Conservation (phyloP, 2,888 invertebrate species). For the Cerastis rubricosa region DNA sequence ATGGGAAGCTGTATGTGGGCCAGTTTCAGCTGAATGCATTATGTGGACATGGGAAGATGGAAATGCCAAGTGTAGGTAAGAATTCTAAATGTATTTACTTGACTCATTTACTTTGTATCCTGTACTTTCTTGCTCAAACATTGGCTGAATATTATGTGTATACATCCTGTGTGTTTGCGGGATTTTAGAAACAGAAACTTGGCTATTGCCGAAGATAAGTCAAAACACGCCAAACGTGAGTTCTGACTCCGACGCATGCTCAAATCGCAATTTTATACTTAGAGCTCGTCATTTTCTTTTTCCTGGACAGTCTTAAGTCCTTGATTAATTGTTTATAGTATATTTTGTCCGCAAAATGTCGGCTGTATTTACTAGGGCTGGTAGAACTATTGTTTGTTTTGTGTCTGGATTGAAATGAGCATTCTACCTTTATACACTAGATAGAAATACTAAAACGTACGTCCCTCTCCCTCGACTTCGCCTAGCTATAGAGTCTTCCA, state of each 20-base stretch:
- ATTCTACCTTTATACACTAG: neutral
- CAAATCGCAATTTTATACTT: neutral
- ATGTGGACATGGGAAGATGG: slow-evolving; percentile 93
- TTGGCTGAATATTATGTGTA: neutral
- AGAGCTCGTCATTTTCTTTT: neutral
- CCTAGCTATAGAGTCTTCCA: neutral
- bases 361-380: neutral
- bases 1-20: slow-evolving; percentile 95
- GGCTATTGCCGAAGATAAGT: neutral
- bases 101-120: neutral
- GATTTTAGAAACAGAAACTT: neutral
- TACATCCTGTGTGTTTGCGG: neutral
- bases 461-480: slow-evolving; percentile 3
- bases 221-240: neutral
- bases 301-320: neutral
- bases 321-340: neutral
- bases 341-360: neutral
- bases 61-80: slow-evolving; percentile 91
- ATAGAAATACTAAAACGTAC: neutral
- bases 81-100: slow-evolving; percentile 47
- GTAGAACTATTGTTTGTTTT: neutral
- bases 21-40: slow-evolving; percentile 94
- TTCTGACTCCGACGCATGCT: neutral
- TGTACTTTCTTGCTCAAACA: neutral
- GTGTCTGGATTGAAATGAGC: neutral